Evolutionary conservation across 2,888 invertebrate species (phyloP), one percentile per base, ranked within the genome.

Genomic region (Papilio gigon): DNA sequence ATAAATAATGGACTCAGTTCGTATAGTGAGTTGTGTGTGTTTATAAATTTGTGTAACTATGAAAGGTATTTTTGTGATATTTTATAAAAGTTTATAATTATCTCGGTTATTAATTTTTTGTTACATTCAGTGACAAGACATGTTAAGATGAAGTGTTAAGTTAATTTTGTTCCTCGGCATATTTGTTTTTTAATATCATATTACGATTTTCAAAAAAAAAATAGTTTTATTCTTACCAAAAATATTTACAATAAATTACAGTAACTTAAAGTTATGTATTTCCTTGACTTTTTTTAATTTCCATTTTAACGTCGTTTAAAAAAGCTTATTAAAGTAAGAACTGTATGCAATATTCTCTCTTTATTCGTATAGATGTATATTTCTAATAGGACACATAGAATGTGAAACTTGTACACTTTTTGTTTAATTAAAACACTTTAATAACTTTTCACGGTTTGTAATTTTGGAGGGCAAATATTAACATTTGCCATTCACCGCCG

Each of bases 391-490:
- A n/a, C 9, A 53, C 9, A 22, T 56, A 59, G 44, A 59, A 64
- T 64, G 59, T 68, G 63, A 63, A 37, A 60, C 40, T 64, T 58
- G 37, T 44, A n/a, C 42, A 56, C 8, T 22, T 68, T 68, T 63
- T 37, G 2, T 50, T 60, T 56, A 53, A 61, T 61, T 65, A 47
- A 44, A 59, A 30, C 62, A 59, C 60, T 61, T 67, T 58, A 64
- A 70, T 62, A 67, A 71, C 66, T 76, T 75, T 74, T 80, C 74
- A 87, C 87, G 89, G 80, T 83, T 30, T 67, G 66, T 79, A 82
- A 69, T 65, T 78, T 86, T 84, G 71, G 88, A 77, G 89, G 85
- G 76, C 84, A 80, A 76, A 73, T 71, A 81, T 85, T 84, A 81
- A 84, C 82, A 84, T 84, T 79, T 69, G 70, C 72, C 78, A 76